Conservation (phyloP, 2,888 invertebrate genomes). For the Panopea generosa region DNA sequence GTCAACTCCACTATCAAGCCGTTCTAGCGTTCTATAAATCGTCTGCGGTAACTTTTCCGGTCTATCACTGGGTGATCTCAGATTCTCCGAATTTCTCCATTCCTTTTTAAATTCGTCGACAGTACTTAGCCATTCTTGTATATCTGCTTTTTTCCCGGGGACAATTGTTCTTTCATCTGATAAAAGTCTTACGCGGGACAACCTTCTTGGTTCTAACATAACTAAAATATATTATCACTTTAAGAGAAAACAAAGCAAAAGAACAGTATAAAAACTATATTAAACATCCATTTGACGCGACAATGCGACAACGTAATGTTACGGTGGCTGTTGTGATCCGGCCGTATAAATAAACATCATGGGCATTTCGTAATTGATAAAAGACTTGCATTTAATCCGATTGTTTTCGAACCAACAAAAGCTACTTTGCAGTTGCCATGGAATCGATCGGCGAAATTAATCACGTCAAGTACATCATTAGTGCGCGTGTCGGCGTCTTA, state of each 20-base stretch:
- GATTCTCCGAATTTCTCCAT: neutral
- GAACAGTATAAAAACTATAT: too few species aligned
- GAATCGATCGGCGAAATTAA: constrained; percentile 10
- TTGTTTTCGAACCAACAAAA: constrained; percentile 2
- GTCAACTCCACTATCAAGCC: neutral
- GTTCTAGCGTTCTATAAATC: neutral
- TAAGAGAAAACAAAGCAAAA: too few species aligned
- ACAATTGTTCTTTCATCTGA: neutral
- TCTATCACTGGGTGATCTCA: neutral
- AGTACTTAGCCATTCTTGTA: constrained; percentile 1
- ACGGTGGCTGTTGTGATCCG: too few species aligned
- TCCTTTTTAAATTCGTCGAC: neutral
- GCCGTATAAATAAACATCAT: too few species aligned
- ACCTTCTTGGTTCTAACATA: too few species aligned
- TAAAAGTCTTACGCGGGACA: constrained; percentile 9
- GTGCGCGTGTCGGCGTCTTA: neutral
- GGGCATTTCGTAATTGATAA: too few species aligned
- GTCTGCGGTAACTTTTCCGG: neutral
- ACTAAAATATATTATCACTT: too few species aligned
- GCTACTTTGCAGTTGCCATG: neutral
- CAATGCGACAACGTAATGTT: too few species aligned
- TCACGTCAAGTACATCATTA: constrained; percentile 1
- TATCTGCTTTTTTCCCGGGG: neutral
- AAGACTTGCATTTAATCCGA: constrained; percentile 1
- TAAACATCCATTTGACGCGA: too few species aligned